These are phyloP conservation scores for Ichneumoninae sp. DNA, from an alignment of 2,888 invertebrate species.

Conservation along the genomic window DNA sequence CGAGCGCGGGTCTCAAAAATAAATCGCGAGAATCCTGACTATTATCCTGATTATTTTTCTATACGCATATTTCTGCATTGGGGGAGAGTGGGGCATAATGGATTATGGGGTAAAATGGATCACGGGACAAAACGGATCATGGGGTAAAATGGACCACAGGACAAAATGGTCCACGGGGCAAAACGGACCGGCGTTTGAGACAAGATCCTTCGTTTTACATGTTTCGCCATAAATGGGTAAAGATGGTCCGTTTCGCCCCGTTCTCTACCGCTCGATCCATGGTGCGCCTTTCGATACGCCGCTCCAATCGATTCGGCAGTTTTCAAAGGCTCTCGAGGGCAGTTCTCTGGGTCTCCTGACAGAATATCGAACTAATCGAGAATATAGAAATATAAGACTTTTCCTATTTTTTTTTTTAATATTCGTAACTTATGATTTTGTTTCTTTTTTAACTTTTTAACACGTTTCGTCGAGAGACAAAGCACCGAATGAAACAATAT, in stretches of 20 bases:
- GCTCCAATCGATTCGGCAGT: conserved; percentile 30
- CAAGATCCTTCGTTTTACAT: not conserved
- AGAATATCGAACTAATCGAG: not conserved
- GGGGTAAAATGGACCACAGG: too few species aligned
- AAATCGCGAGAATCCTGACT: conserved; percentile 47
- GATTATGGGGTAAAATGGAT: too few species aligned
- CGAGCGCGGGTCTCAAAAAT: conserved; percentile 34
- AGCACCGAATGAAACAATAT: conserved; percentile 33
- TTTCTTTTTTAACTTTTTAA: conserved; percentile 11
- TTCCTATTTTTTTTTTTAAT: not conserved
- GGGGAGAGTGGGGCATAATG: too few species aligned
- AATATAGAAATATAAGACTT: not conserved
- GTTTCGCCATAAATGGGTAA: not conserved
- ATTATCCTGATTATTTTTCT: not conserved
- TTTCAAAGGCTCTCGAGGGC: conserved; percentile 23
- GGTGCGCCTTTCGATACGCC: not conserved
- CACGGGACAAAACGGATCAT: too few species aligned
- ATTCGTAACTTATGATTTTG: not conserved
- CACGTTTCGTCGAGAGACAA: conserved; percentile 35
- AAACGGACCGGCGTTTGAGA: not conserved
- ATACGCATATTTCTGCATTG: too few species aligned
- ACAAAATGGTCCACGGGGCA: too few species aligned
- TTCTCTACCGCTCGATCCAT: not conserved
- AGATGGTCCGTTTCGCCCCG: not conserved
- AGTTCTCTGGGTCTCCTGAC: not conserved